Evolutionary conservation across 2,888 invertebrate species (phyloP).

Genomic region (Cephus runcator): DNA sequence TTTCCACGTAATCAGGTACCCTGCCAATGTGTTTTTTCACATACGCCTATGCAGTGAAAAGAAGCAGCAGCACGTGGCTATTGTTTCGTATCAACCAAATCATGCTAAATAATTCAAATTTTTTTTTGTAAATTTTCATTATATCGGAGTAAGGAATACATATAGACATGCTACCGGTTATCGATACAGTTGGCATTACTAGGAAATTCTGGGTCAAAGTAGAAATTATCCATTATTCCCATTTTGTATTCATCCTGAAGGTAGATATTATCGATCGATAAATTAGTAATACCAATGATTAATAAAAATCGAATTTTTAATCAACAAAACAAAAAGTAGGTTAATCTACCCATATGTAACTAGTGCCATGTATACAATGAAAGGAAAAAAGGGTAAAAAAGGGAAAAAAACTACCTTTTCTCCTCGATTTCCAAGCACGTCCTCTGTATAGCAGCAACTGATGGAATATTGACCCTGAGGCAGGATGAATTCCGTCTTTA

Average conservation of each 20-base stretch:
- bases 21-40: not conserved
- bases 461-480: slow-evolving; percentile 24
- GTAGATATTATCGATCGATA: not conserved
- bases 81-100: not conserved
- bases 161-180: not conserved
- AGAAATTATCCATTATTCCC: not conserved
- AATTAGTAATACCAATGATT: not conserved
- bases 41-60: not conserved
- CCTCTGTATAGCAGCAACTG: slow-evolving; percentile 11
- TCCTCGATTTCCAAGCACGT: slow-evolving; percentile 17
- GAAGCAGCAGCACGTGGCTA: not conserved
- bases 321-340: not conserved
- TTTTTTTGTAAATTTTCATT: not conserved
- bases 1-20: not conserved
- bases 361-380: not conserved
- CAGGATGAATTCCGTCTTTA: slow-evolving; percentile 7
- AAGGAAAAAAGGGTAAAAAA: not conserved
- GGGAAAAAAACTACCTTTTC: not conserved
- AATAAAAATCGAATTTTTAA: not conserved
- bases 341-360: not conserved
- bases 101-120: not conserved
- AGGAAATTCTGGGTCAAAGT: not conserved
- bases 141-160: not conserved
- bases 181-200: not conserved
- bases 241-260: not conserved